Base-by-base conservation (phyloP, 92 coral and sea anemone genomes). In the Umimayanthus chanpuru region DNA sequence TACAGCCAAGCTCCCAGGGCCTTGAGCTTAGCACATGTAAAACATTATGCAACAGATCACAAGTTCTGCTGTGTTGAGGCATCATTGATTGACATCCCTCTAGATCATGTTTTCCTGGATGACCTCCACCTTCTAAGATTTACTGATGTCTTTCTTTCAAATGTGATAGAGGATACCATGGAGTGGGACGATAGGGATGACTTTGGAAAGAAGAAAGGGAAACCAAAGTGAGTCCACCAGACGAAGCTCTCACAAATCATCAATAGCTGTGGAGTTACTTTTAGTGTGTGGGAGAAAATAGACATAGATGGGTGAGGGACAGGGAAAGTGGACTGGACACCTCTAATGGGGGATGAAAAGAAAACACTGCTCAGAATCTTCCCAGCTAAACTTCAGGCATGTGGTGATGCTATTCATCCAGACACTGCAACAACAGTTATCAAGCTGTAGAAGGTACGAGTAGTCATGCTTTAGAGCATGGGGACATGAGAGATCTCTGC, bases 291-390 rank as follows among this genome's bases (percentile, higher is more conserved):
- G 88, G 91, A 92, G 56, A 90, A 92, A 66, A 83, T 86, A 74
- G 92, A 90, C 82, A 88, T 28, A 26, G 92, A 87, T 82, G 91
- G 93, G 28, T 65, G 78, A 75, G 92, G 90, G 36, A 55, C 58
- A 12, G 94, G 94, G 9, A 92, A 89, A 82, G 87, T 86, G 86
- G 90, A 92, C 79, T 91, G 94, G 91, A 91, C 90, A 4, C 89
- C 89, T 4, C 90, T 90, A 2, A 87, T 92, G 94, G 89, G 92
- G 18, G 91, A 81, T 30, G 94, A 92, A 65, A 87, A 87, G 26
- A 92, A 92, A 20, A 81, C 53, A 30, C 68, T 92, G 12, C 86
- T 86, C 1, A 32, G 81, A 26, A 32, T 41, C 3, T 68, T 92
- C 77, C 88, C 91, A 23, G 4, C 73, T 64, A 77, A 87, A 66